Evolutionary conservation across 2,888 invertebrate species (phyloP), one percentile per base, ranked within the genome.

Genomic region (Panzeria rudis): DNA sequence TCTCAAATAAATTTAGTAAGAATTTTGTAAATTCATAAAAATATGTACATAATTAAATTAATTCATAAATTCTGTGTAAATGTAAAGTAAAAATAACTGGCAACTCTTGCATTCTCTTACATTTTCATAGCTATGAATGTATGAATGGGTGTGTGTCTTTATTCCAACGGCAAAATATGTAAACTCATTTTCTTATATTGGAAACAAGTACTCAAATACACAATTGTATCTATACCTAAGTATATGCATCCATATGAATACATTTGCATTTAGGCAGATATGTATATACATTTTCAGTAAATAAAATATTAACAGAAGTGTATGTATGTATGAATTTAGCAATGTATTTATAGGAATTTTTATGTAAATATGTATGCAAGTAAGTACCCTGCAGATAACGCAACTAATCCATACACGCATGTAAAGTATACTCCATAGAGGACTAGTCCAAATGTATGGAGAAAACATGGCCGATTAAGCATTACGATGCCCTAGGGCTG

Each of bases 121-220:
- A 25, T 9, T 64, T 13, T 8, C 44, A 11, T 11, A 56, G 13
- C n/a, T n/a, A n/a, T 35, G 1, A 1, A 35, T 35, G 35, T 35
- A 35, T 35, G 4, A 35, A 35, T 35, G 35, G 9, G 35, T 35
- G 9, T 35, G 35, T 35, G 5, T 23, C 38, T 38, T 52, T 15
- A 41, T 54, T 80, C 64, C 56, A 59, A 54, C 50, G 38, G 9
- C 50, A 47, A 44, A 61, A n/a, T n/a, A n/a, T n/a, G 38, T 23
- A 32, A 32, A 13, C 41, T 15, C 9, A 66, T 32, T 68, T 73
- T 61, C 56, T 68, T 54, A 44, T 52, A 78, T 73, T 78, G 77
- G 73, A 78, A 41, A 17, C 17, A 56, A 25, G 29, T 29, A 25
- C 29, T 29, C 20, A 41, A 17, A 15, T 44, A 38, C 38, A 38